These are phyloP conservation scores for Clarias laeviceps DNA, from an alignment of 2,797 vertebrate genomes.

Conservation along the genomic window DNA sequence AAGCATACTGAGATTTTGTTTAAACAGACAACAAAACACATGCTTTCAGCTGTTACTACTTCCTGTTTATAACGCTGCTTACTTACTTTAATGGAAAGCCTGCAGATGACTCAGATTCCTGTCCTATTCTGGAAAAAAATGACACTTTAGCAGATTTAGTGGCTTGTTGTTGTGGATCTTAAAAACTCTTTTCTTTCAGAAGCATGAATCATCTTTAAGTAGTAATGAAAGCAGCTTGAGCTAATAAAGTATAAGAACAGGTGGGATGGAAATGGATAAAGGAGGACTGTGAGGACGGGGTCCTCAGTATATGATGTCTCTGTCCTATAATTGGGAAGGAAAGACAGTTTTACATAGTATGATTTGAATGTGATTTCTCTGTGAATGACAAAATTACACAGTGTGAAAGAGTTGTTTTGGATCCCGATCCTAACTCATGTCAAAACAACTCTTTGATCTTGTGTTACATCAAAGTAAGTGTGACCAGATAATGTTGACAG, in stretches of 20 bases:
- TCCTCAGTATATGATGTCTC: background rate
- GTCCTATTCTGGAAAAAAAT: background rate
- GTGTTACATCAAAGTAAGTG: background rate
- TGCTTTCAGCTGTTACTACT: background rate
- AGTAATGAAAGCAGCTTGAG: background rate
- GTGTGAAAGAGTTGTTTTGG: too few relatives aligned
- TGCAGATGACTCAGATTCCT: background rate
- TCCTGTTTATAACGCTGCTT: background rate
- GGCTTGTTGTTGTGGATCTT: slow-evolving; percentile 4
- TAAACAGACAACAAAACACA: slow-evolving; percentile 8
- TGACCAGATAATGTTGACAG: background rate
- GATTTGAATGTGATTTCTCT: background rate
- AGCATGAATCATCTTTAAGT: slow-evolving; percentile 6
- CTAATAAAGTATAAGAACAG: background rate
- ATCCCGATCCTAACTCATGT: too few relatives aligned
- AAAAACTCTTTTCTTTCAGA: background rate
- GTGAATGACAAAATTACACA: background rate
- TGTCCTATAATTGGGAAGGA: background rate
- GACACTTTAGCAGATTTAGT: background rate
- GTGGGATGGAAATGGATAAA: background rate
- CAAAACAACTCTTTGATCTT: background rate
- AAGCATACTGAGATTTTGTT: background rate
- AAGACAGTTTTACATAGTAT: background rate
- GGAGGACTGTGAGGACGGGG: background rate
- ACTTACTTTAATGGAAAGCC: background rate